Base-by-base conservation (phyloP, 2,888 invertebrate genomes). In the Cosmorhoe ocellata region DNA sequence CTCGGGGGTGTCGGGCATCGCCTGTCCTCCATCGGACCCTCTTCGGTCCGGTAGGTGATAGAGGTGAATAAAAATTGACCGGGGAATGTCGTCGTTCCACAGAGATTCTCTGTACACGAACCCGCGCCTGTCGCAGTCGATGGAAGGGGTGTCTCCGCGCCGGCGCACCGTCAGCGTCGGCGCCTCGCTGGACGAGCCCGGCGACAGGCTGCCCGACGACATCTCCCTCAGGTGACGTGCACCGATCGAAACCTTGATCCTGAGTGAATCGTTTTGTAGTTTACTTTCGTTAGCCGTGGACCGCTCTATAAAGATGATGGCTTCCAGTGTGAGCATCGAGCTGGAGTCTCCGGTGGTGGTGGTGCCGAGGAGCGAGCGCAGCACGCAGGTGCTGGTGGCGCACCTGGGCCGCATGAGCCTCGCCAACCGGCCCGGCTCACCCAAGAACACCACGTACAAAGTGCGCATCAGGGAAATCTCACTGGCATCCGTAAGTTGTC, bases 321-420 rank as follows among this genome's bases (percentile, higher is more conserved):
- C n/a, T n/a, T n/a, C n/a, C n/a, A 94, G 94, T 50, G 86, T 98
- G 53, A 95, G 95, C 77, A 91, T 98, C 40, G 92, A 96, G 55
- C 89, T 98, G 65, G 96, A 98, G 79, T 97, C 97, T 41, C 99
- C 99, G 0, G 97, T 98, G 33, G 92, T 98, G 60, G 95, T 98
- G 50, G 83, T 98, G 44, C 98, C 98, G 0, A 92, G 96, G 57
- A 92, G 93, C 7, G 92, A 94, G 24, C 92, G 92, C 62, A 97
- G 97, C 79, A 73, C 93, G 8, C 94, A 97, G 74, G 97, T 98
- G 43, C 92, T 98, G 64, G 96, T 98, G 31, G 97, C 97, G 10
- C 98, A 98, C 91, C 92, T 99, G 59, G 98, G 98, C 30, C 95
- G 96, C 76, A 98, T 98, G 78, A 93, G 94, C 18, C 87, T 93